A percentile compares a stretch with the other conserved stretches of the same genome.
These are phyloP conservation scores for Drosophila demipolita DNA, from an alignment of 2,888 invertebrate species.

Conservation along the genomic window DNA sequence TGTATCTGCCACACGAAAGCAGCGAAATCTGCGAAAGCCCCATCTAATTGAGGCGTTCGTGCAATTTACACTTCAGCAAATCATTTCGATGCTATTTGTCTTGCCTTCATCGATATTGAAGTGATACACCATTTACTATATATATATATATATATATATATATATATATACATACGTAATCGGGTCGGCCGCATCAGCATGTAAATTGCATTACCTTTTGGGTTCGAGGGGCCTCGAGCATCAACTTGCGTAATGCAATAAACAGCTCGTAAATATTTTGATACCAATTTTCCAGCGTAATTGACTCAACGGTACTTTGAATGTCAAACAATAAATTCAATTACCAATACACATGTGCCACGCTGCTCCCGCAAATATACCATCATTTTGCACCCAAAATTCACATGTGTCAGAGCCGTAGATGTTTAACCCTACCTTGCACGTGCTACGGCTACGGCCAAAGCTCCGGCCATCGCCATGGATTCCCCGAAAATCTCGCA, in stretches of 20 bases:
- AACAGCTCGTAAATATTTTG: conserved; percentile 82
- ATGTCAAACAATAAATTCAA: conserved; percentile 84
- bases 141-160: conserved; percentile 30
- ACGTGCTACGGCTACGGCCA: conserved; percentile 49
- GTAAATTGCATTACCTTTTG: conserved; percentile 76
- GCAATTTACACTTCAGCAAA: conserved; percentile 67
- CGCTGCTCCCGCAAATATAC: conserved; percentile 4
- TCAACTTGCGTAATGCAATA: conserved; percentile 76
- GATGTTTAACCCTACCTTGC: conserved; percentile 76
- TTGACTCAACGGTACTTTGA: conserved; percentile 83
- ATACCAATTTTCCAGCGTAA: conserved; percentile 82
- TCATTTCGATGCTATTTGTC: conserved; percentile 46
- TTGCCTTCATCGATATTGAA: conserved; percentile 22
- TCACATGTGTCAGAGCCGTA: conserved; percentile 37
- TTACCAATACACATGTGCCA: conserved; percentile 72
- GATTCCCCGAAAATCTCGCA: conserved; percentile 60
- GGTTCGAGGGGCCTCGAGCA: conserved; percentile 39
- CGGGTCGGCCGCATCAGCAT: conserved; percentile 68
- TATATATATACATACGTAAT: conserved; percentile 43
- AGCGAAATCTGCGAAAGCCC: conserved; percentile 10
- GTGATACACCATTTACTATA: conserved; percentile 47
- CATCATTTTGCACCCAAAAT: neutral
- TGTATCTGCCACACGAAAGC: conserved; percentile 6
- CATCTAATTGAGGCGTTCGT: conserved; percentile 55
- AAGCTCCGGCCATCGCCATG: conserved; percentile 44